These are phyloP conservation scores for Scomber colias DNA, from an alignment of 2,113 vertebrate genomes.

Conservation along the genomic window DNA sequence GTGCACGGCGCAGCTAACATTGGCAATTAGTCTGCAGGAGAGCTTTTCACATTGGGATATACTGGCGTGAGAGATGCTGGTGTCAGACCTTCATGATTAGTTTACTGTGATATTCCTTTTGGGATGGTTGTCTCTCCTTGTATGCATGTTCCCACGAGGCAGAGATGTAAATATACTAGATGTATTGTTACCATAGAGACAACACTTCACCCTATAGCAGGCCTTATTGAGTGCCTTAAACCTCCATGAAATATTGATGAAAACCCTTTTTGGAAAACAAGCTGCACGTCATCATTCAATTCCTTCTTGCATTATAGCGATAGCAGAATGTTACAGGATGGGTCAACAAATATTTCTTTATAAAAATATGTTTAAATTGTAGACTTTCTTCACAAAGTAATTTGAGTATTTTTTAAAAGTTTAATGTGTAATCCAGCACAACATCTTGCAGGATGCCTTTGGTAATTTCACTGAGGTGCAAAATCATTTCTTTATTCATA, in stretches of 20 bases:
- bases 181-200: slow-evolving; percentile 80
- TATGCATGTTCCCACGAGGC: slow-evolving; percentile 72
- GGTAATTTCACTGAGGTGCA: slow-evolving; percentile 72
- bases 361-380: slow-evolving; percentile 6
- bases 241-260: slow-evolving; percentile 69
- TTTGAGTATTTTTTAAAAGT: slow-evolving; percentile 52
- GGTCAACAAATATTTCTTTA: slow-evolving; percentile 16
- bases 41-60: slow-evolving; percentile 59
- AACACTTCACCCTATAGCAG: slow-evolving; percentile 64
- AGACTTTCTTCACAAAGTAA: slow-evolving; percentile 32
- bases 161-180: slow-evolving; percentile 81
- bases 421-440: slow-evolving; percentile 69
- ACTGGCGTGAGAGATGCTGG: slow-evolving; percentile 66
- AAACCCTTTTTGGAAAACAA: slow-evolving; percentile 35
- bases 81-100: slow-evolving; percentile 75
- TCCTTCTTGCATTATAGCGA: slow-evolving; percentile 7
- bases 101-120: slow-evolving; percentile 72
- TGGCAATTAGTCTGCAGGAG: slow-evolving; percentile 71
- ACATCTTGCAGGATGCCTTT: slow-evolving; percentile 67
- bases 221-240: slow-evolving; percentile 63
- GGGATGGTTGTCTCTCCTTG: slow-evolving; percentile 62
- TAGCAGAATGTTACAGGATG: not conserved
- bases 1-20: slow-evolving; percentile 48
- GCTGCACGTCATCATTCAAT: not conserved
- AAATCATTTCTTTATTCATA: slow-evolving; percentile 80